Evolutionary conservation across 2,888 invertebrate genomes (phyloP).

Genomic region (Epinotia demarniana): DNA sequence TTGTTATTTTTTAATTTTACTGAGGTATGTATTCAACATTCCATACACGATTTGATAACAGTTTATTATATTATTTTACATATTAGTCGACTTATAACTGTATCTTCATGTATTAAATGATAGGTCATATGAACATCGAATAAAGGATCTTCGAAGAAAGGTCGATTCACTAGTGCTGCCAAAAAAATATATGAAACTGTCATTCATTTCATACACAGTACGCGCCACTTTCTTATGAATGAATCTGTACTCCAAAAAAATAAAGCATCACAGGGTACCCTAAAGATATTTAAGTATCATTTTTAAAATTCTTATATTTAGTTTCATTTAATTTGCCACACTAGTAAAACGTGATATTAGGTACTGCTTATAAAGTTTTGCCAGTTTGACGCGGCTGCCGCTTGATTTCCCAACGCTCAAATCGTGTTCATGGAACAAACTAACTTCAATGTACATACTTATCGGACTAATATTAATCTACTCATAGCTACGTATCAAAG

Average conservation of each 20-base stretch:
- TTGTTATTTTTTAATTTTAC: too few relatives aligned
- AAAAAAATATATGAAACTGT: too few relatives aligned
- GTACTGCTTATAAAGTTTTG: background rate
- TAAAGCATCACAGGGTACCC: background rate
- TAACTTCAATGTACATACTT: constrained; percentile 46
- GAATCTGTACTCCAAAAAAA: too few relatives aligned
- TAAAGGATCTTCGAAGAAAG: background rate
- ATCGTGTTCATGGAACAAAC: constrained; percentile 50
- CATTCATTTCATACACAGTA: too few relatives aligned
- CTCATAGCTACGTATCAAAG: constrained; percentile 55
- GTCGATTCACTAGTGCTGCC: too few relatives aligned
- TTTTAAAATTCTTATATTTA: background rate
- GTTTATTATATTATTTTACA: too few relatives aligned
- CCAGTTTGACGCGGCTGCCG: background rate
- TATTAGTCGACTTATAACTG: background rate
- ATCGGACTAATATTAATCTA: constrained; percentile 56
- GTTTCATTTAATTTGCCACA: background rate
- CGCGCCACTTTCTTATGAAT: too few relatives aligned
- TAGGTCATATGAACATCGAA: background rate
- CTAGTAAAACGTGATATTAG: background rate
- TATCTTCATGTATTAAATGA: background rate
- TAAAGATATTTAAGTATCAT: too few relatives aligned
- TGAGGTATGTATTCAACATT: too few relatives aligned
- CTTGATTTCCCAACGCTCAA: constrained; percentile 57
- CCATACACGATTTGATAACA: too few relatives aligned